phyloP scores from a whole-genome alignment of 2,888 invertebrate species.

The Perizoma affinitatum region DNA sequence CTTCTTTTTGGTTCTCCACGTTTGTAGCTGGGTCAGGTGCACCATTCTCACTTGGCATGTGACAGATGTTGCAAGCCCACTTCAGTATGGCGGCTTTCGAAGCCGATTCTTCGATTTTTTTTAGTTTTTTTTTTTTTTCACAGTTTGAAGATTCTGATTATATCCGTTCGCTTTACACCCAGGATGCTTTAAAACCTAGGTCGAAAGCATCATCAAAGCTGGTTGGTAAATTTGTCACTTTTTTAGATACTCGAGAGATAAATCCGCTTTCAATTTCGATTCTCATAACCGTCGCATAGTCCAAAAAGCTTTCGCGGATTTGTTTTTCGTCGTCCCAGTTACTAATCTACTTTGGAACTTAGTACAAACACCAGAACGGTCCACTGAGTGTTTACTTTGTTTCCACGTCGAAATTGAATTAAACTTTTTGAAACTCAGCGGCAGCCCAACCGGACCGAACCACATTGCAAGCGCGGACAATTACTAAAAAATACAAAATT shows the following conservation, averaged over 20 bases:
- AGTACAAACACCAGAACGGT: slow-evolving; percentile 52
- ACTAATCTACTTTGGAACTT: slow-evolving; percentile 64
- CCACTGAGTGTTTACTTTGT: slow-evolving; percentile 61
- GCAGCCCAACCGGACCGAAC: slow-evolving; percentile 17
- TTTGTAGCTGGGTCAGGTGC: no score
- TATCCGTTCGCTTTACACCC: no score
- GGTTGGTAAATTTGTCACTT: no score
- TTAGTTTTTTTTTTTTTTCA: no score
- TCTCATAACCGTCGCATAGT: slow-evolving; percentile 29
- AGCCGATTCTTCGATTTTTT: no score
- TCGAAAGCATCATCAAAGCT: no score
- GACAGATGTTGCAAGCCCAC: no score
- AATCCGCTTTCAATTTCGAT: slow-evolving; percentile 33
- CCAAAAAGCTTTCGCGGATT: slow-evolving; percentile 39
- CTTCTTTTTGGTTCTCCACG: no score
- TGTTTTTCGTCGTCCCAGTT: slow-evolving; percentile 45
- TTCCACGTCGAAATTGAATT: slow-evolving; percentile 61
- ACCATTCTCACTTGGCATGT: no score
- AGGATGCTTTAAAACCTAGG: no score
- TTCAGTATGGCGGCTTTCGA: no score
- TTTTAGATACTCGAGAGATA: slow-evolving; percentile 7
- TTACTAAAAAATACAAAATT: slow-evolving; percentile 60
- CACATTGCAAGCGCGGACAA: slow-evolving; percentile 49
- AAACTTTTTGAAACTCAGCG: slow-evolving; percentile 59
- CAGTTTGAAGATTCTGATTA: no score